Evolutionary conservation across 1,140 invertebrate genomes (phyloP), one percentile per base, ranked within the genome.

Genomic region (Drosophila sproati): DNA sequence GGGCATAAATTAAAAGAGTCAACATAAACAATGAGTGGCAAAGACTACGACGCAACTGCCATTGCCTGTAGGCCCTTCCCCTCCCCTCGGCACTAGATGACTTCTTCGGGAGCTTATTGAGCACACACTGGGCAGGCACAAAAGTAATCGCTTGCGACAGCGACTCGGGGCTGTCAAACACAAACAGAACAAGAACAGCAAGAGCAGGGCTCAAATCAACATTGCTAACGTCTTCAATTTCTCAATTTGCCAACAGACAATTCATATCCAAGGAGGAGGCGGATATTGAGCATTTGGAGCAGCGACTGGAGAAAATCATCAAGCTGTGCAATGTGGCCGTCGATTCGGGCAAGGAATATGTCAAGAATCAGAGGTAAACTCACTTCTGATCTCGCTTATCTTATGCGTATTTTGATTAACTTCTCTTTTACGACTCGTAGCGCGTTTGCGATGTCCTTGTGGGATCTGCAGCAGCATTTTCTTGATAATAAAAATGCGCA

Each of bases 261-360:
- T 95, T 95, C 78, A 93, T 98, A 73, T 97, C 98, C 92, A 95
- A 96, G 76, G 95, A 97, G 91, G 97, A 98, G 93, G 93, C 94
- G 45, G 96, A 96, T 91, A 95, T 98, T 71, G 97, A 98, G 89
- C 94, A 95, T 72, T 94, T 98, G 68, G 98, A 98, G 93, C 95
- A 95, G 82, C 96, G 96, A 91, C 93, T 98, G 66, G 98, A 98
- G 90, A 98, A 97, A 94, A 96, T 98, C 57, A 93, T 98, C 5
- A 98, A 98, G 93, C 94, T 95, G 78, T 98, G 97, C 93, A 95
- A 95, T 83, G 92, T 94, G 64, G 98, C 98, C 95, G 95, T 98
- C 69, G 97, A 98, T 77, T 94, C 96, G 63, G 97, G 97, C 48
- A 98, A 98, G 94, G 94, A 94, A 72, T 98, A 97, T 94, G 95